Conservation (phyloP, 2,888 invertebrate genomes). For the Fissipunctia ypsillon region DNA sequence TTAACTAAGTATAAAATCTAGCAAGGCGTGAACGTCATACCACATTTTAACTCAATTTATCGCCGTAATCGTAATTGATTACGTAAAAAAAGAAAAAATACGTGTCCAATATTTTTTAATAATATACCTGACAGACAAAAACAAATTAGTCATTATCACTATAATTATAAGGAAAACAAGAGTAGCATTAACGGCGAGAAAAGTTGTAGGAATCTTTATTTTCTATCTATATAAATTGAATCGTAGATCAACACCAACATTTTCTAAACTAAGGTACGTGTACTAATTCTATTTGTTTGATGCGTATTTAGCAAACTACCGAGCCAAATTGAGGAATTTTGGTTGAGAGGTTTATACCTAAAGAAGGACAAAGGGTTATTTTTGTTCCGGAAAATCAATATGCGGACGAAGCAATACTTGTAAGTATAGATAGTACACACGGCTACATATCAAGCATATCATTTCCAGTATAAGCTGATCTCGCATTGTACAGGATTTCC, state of each 20-base stretch:
- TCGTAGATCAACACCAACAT: not conserved
- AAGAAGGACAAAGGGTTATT: not conserved
- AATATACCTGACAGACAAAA: no score
- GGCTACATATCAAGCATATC: no score
- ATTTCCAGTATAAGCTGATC: no score
- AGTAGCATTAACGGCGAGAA: not conserved
- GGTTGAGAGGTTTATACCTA: not conserved
- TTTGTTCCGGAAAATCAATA: constrained; percentile 10
- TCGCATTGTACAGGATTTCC: no score
- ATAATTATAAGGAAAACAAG: not conserved
- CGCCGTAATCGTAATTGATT: no score
- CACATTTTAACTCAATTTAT: no score
- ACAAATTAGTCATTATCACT: no score
- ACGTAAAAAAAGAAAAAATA: no score
- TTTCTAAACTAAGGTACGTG: not conserved
- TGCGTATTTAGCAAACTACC: not conserved
- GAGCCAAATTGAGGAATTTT: not conserved
- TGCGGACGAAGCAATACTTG: not conserved
- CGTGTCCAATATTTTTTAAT: no score
- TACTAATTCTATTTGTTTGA: not conserved
- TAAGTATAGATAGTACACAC: no score
- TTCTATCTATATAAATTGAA: not conserved
- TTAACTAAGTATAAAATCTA: no score
- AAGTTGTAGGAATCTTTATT: not conserved
- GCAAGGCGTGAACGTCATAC: no score